These are phyloP conservation scores for Nomada goodeniana DNA, from an alignment of 2,888 invertebrate species.

Conservation along the genomic window DNA sequence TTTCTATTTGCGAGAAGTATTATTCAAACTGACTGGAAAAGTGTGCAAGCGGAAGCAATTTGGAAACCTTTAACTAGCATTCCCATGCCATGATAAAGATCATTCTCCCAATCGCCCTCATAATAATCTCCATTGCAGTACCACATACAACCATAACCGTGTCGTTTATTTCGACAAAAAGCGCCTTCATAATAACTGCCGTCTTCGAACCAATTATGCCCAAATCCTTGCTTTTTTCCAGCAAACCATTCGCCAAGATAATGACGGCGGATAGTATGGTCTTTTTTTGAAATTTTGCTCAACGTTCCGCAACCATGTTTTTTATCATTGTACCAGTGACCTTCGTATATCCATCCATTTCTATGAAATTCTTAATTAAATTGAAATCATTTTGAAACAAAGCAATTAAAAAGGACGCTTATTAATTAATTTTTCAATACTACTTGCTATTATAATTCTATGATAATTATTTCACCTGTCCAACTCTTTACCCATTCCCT, in stretches of 20 bases:
- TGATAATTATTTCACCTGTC: constrained; percentile 58
- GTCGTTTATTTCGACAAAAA: constrained; percentile 84
- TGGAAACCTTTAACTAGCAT: constrained; percentile 85
- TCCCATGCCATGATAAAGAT: constrained; percentile 85
- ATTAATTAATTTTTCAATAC: neutral
- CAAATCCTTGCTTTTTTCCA: constrained; percentile 87
- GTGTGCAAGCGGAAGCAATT: neutral
- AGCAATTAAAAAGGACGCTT: neutral
- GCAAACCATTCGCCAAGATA: constrained; percentile 88
- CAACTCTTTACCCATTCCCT: constrained; percentile 79
- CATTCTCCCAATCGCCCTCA: constrained; percentile 87
- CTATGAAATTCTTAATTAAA: constrained; percentile 39
- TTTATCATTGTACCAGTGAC: constrained; percentile 86
- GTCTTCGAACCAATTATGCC: constrained; percentile 86
- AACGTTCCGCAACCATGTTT: constrained; percentile 87
- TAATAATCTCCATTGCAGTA: constrained; percentile 87
- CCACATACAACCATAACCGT: constrained; percentile 88
- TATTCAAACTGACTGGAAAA: neutral
- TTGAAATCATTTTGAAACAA: constrained; percentile 5
- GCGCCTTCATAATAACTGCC: constrained; percentile 87
- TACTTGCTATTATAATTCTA: neutral
- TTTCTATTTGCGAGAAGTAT: neutral
- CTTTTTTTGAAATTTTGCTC: constrained; percentile 58
- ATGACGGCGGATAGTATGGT: constrained; percentile 54
- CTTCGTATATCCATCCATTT: constrained; percentile 86